phyloP scores from a whole-genome alignment of 2,888 invertebrate genomes.

The Dendrolimus houi region DNA sequence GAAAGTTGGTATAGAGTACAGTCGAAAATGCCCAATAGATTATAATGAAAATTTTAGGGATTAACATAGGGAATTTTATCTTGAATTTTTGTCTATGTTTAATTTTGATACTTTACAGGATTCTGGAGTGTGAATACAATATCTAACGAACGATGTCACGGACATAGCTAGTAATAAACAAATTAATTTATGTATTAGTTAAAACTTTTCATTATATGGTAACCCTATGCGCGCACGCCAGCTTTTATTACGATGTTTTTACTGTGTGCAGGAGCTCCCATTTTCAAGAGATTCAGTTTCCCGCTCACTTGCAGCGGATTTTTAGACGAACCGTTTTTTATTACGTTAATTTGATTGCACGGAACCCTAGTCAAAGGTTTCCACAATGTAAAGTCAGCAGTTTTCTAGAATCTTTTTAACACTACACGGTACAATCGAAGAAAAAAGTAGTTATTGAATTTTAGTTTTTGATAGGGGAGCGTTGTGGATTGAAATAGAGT shows the following conservation, averaged over 20 bases:
- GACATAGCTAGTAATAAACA: too few relatives aligned
- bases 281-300: conserved; percentile 29
- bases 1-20: too few relatives aligned
- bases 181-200: too few relatives aligned
- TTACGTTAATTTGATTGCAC: conserved; percentile 8
- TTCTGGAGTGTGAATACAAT: too few relatives aligned
- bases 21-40: too few relatives aligned
- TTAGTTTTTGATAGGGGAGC: background rate
- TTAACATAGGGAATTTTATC: too few relatives aligned
- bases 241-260: conserved; percentile 23
- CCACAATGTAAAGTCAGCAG: background rate
- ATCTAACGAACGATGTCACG: too few relatives aligned
- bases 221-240: conserved; percentile 9
- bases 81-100: too few relatives aligned
- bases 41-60: too few relatives aligned
- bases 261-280: conserved; percentile 18
- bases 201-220: conserved; percentile 9
- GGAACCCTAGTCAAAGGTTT: background rate
- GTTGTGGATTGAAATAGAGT: too few relatives aligned
- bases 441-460: background rate
- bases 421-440: background rate
- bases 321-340: conserved; percentile 18
- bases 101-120: too few relatives aligned
- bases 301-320: conserved; percentile 16
- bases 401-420: background rate